Evolutionary conservation across 1,140 invertebrate species (phyloP), one percentile per base, ranked within the genome.

Genomic region (Leptinotarsa defecta): DNA sequence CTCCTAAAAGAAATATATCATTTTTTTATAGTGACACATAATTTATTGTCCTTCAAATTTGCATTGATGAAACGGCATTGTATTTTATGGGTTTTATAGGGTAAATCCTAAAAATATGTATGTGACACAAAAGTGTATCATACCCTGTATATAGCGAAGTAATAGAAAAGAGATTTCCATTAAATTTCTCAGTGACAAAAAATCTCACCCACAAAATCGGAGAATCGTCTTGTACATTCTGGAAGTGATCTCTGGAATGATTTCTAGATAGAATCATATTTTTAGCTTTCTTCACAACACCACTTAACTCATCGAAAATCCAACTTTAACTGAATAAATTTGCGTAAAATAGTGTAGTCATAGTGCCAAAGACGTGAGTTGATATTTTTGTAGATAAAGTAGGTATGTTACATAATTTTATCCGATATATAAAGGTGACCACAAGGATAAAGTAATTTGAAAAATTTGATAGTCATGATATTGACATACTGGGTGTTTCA

Each of bases 181-280:
- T 11, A 11, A 43, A 43, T 43, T 43, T 43, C 8, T 43, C 34
- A 43, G 8, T 57, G 52, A n/a, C 4, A 57, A 57, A 15, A n/a
- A 71, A 22, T 68, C 82, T 84, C 80, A 84, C 83, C 83, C 83
- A 84, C 73, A 82, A 78, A 49, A 72, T 77, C 17, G 82, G 81
- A 8, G 80, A 67, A 74, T 84, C 83, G 49, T 81, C 71, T 52
- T 79, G 64, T 71, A 72, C 63, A 63, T 57, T 75, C 34, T 77
- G 73, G 73, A 84, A 82, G 27, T 78, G 73, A 20, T 79, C 79
- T 19, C 74, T 82, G 13, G 79, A 80, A 69, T 34, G 74, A 72
- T 62, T 81, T 57, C 77, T 80, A 13, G 81, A 82, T 13, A 82
- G 73, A 49, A 84, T 72, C 83, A 84, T 84, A 48, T 48, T 77